phyloP scores from a whole-genome alignment of 2,797 vertebrate genomes.

The Pelochelys cantorii region DNA sequence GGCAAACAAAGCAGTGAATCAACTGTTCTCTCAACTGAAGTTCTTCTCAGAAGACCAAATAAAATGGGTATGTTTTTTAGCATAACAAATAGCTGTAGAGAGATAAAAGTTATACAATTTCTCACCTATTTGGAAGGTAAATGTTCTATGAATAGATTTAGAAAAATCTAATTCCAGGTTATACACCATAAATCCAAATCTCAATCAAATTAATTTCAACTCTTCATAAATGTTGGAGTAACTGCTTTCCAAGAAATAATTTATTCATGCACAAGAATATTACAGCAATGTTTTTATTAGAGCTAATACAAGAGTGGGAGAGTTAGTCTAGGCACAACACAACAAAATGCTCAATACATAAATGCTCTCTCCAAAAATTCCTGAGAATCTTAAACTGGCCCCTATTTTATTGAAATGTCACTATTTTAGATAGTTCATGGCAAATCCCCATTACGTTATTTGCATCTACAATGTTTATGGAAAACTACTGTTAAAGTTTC shows the following conservation, averaged over 20 bases:
- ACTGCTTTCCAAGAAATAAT: background rate
- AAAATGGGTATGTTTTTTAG: background rate
- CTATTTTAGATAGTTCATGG: background rate
- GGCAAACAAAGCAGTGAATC: background rate
- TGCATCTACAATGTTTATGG: fast-evolving
- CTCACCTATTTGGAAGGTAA: background rate
- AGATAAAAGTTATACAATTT: background rate
- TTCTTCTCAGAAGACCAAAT: background rate
- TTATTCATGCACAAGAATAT: background rate
- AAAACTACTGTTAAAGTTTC: fast-evolving
- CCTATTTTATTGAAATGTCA: background rate
- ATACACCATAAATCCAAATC: background rate
- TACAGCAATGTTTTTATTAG: conserved; percentile 26
- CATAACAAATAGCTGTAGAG: background rate
- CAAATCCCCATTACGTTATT: background rate
- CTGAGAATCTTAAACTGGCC: fast-evolving
- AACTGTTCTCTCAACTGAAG: fast-evolving
- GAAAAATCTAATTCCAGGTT: background rate
- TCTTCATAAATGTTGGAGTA: background rate
- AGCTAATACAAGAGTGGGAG: background rate
- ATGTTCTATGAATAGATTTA: background rate
- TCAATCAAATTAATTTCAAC: background rate
- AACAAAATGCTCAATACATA: background rate
- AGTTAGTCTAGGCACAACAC: background rate
- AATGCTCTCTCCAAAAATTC: background rate